Base-by-base conservation (phyloP, 2,888 invertebrate species). In the Pogonocherus hispidulus region DNA sequence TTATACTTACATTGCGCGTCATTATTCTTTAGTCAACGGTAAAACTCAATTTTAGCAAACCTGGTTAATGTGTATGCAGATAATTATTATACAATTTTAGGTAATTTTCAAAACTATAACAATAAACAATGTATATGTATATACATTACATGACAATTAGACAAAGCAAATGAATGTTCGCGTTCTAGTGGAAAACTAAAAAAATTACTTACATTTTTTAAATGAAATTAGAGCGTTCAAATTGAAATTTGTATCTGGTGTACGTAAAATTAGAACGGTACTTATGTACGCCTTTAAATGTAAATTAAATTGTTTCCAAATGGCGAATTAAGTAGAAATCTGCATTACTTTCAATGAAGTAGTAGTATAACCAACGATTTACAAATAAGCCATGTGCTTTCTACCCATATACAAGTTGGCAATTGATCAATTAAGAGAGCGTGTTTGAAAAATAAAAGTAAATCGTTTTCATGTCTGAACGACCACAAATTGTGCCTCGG, bases 261-360 rank as follows among this genome's bases (percentile, higher is more conserved):
- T 41, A 37, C 37, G 41, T 37, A 55, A 55, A 55, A 55, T 55
- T 55, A 41, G 35, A 55, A 55, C 20, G 55, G 55, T 55, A 41
- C 55, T 37, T 55, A 55, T 37, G 41, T 37, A 19, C 3, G 20
- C 14, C 19, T 37, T 55, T 55, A 55, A 55, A 55, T 55, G 55
- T 41, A 55, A 55, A 55, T 35, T 55, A 55, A 55, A 55, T 55
- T 41, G 20, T 37, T 37, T 41, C 55, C 37, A 37, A 55, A 37
- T 20, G 47, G 64, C 55, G 22, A 32, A 51, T 49, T 47, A 55
- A 55, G 35, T 64, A 64, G 64, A 64, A 64, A 64, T 56, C 56
- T 49, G 47, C 49, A 3, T 55, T 56, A 37, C 56, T 64, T 56
- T 64, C 55, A 55, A 37, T 32, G 11, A 20, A 51, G 37, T 19